A percentile compares a stretch with the other conserved stretches of the same genome.
These are phyloP conservation scores for Pao palembangensis DNA, from an alignment of 2,113 vertebrate genomes.

Conservation along the genomic window DNA sequence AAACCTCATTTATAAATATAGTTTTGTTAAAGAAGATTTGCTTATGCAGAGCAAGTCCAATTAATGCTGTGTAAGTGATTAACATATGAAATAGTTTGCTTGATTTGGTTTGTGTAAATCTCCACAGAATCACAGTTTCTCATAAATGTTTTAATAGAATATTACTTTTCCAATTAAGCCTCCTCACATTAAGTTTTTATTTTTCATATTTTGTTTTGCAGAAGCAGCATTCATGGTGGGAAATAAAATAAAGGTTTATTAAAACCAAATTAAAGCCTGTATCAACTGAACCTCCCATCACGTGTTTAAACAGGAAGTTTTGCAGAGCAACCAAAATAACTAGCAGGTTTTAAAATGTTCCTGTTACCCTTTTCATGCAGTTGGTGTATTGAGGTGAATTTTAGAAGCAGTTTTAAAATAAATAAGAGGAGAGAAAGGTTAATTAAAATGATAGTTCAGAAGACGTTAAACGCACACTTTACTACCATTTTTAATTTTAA, in stretches of 20 bases:
- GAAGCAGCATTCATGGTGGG: slow-evolving; percentile 5
- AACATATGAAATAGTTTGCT: slow-evolving; percentile 34
- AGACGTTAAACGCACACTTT: no score
- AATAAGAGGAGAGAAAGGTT: no score
- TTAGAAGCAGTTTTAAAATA: no score
- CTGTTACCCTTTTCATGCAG: no score
- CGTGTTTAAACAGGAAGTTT: no score
- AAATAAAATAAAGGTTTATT: slow-evolving; percentile 60
- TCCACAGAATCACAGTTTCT: neutral
- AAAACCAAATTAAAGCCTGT: slow-evolving; percentile 10
- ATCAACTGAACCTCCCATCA: neutral
- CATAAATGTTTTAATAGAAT: neutral
- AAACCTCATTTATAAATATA: slow-evolving; percentile 21
- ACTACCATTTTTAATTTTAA: no score
- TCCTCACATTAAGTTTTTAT: neutral
- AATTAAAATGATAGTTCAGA: no score
- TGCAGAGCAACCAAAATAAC: no score
- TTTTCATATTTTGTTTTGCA: neutral
- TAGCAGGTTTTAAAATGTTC: no score
- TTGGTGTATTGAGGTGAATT: no score
- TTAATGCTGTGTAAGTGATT: slow-evolving; percentile 27
- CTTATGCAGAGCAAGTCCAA: slow-evolving; percentile 26
- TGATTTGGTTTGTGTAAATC: slow-evolving; percentile 24
- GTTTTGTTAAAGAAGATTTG: slow-evolving; percentile 48
- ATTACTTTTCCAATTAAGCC: slow-evolving; percentile 17